phyloP scores from a whole-genome alignment of 2,113 vertebrate species.

The Bubo bubo region DNA sequence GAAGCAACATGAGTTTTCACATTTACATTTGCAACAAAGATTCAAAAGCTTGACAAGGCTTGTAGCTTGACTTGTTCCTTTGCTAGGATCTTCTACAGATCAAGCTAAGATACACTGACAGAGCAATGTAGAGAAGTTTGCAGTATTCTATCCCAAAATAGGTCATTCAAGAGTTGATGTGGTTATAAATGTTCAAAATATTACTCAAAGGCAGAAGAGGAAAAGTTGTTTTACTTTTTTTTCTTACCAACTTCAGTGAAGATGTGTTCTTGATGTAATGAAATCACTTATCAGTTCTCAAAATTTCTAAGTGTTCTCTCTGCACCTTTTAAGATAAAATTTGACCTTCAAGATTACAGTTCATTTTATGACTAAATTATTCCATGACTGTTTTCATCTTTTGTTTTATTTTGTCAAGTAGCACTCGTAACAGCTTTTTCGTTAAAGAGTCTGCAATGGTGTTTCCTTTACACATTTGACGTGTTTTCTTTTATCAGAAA shows the following conservation, averaged over 20 bases:
- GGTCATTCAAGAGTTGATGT: not conserved
- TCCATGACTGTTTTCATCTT: not conserved
- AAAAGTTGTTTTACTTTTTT: constrained; percentile 5
- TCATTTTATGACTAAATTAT: constrained; percentile 39
- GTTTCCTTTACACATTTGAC: not conserved
- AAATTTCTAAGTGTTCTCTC: constrained; percentile 1
- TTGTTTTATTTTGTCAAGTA: not conserved
- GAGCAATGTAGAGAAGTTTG: not conserved
- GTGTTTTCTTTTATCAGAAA: not conserved
- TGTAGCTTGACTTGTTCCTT: not conserved
- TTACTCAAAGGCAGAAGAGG: constrained; percentile 27
- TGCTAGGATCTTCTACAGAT: not conserved
- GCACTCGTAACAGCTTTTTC: not conserved
- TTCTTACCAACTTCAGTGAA: not conserved
- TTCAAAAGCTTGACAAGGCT: not conserved
- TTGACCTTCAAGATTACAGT: constrained; percentile 16
- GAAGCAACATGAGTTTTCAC: not conserved
- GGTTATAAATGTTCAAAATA: constrained; percentile 22
- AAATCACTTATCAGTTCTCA: constrained; percentile 18
- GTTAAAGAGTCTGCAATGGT: not conserved
- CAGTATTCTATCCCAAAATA: not conserved
- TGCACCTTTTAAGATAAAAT: constrained; percentile 33
- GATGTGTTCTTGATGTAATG: not conserved
- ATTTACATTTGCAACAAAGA: not conserved
- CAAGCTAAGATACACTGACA: not conserved